Evolutionary conservation across 2,888 invertebrate genomes (phyloP).

Genomic region (Biston betularia): DNA sequence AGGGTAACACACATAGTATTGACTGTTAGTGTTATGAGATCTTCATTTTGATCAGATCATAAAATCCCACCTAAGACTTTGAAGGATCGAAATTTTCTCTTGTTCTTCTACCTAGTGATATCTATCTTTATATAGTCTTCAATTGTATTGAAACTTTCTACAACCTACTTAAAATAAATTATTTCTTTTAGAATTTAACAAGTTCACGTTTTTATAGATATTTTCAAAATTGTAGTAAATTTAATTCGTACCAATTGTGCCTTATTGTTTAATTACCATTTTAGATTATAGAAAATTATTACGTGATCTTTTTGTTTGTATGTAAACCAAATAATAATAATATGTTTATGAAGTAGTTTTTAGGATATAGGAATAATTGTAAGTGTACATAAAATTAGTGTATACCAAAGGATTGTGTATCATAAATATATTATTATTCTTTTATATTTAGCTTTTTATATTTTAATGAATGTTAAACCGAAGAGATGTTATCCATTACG

Average conservation of each 20-base stretch:
- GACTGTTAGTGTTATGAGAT: background rate
- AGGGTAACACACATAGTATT: too few relatives aligned
- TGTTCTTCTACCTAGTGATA: too few relatives aligned
- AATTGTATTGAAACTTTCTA: background rate
- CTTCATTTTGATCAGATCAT: background rate
- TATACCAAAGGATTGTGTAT: slow-evolving; percentile 65
- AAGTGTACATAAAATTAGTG: slow-evolving; percentile 40
- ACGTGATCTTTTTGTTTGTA: slow-evolving; percentile 22
- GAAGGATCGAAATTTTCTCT: background rate
- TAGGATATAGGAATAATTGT: slow-evolving; percentile 40
- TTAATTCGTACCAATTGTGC: background rate
- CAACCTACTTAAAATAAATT: background rate
- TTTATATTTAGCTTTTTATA: slow-evolving; percentile 40
- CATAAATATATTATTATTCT: slow-evolving; percentile 54
- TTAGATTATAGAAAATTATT: background rate
- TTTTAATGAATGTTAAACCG: slow-evolving; percentile 38
- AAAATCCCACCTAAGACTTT: slow-evolving; percentile 26
- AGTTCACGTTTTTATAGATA: background rate
- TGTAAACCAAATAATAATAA: slow-evolving; percentile 39
- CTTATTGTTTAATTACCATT: background rate
- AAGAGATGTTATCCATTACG: slow-evolving; percentile 48
- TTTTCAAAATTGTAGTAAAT: background rate
- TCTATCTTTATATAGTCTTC: too few relatives aligned
- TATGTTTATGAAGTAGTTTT: slow-evolving; percentile 49
- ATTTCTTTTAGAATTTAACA: background rate